Percentiles rank a stretch among this genome's conserved stretches.
Conservation (phyloP, 2,888 invertebrate genomes). For the Volucella inanis region DNA sequence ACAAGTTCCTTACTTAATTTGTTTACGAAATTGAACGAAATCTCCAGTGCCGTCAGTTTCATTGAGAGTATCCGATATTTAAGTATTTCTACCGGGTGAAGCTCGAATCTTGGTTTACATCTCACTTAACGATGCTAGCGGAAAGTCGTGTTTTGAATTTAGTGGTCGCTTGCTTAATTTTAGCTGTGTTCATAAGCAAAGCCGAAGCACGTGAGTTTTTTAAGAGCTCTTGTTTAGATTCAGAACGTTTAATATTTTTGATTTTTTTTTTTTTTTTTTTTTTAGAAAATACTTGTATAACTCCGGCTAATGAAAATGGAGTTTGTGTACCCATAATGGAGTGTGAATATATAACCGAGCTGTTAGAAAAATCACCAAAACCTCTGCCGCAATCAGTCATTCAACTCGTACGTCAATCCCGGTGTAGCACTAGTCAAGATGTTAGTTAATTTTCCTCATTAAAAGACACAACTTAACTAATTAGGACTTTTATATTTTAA, state of each 20-base stretch:
- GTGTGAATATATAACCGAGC: constrained; percentile 53
- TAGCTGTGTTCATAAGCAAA: not conserved
- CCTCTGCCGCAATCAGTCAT: constrained; percentile 46
- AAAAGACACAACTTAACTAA: not conserved
- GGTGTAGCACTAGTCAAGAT: constrained; percentile 48
- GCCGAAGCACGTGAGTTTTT: not conserved
- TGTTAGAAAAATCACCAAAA: constrained; percentile 30
- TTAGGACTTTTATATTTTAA: too few relatives aligned
- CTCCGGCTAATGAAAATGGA: constrained; percentile 30
- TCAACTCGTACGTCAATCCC: constrained; percentile 27
- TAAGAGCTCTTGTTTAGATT: too few relatives aligned
- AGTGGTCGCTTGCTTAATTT: too few relatives aligned
- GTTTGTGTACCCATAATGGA: constrained; percentile 55
- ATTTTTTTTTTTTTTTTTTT: not conserved
- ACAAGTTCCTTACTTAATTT: too few relatives aligned
- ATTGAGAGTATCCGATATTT: too few relatives aligned
- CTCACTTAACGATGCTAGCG: too few relatives aligned
- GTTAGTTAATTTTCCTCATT: constrained; percentile 33
- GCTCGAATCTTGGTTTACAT: too few relatives aligned
- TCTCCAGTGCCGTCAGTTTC: too few relatives aligned
- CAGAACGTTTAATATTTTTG: not conserved
- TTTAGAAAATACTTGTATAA: not conserved
- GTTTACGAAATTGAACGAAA: too few relatives aligned
- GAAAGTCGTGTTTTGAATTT: too few relatives aligned
- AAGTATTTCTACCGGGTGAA: too few relatives aligned